Base-by-base conservation (phyloP, 2,888 invertebrate species). In the Iselma pallidipennis region DNA sequence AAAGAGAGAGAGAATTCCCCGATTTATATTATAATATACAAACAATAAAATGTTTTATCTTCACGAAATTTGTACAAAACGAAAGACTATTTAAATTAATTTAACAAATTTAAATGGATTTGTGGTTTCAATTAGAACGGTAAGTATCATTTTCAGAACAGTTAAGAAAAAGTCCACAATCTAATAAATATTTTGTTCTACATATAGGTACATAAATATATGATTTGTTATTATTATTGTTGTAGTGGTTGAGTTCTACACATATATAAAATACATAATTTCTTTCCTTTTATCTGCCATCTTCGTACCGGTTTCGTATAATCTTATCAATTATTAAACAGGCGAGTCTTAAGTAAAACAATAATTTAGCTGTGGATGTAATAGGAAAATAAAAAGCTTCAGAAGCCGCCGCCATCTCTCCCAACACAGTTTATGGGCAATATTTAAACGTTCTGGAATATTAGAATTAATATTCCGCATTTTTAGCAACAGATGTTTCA, bases 241-340 rank as follows among this genome's bases (percentile, higher is more conserved):
- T 37, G 1, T 16, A 29, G 4, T n/a, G n/a, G n/a, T n/a, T n/a
- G n/a, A n/a, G n/a, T n/a, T n/a, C n/a, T n/a, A n/a, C n/a, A n/a
- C n/a, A n/a, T n/a, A 29, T 29, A 12, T 12, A 29, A 3, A 12
- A 1, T 26, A 26, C 12, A 7, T 7, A 12, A 12, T 37, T 37
- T 37, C 33, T 16, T 14, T 37, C 16, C 37, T 54, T 61, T 64
- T 67, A 65, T 68, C 61, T 63, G 64, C 64, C 66, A 63, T 48
- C 48, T 25, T 55, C 62, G 63, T 64, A 37, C 37, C 37, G 16
- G 37, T 7, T 37, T 63, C 60, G 71, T 71, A 74, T 77, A 78
- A 78, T 78, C 79, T 79, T 78, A 79, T 80, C 79, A 80, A 80
- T 80, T 80, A 80, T 80, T 79, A 80, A 80, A 75, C 79, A 76